Evolutionary conservation across 2,797 vertebrate species (phyloP).

Genomic region (Hydrolagus colliei): DNA sequence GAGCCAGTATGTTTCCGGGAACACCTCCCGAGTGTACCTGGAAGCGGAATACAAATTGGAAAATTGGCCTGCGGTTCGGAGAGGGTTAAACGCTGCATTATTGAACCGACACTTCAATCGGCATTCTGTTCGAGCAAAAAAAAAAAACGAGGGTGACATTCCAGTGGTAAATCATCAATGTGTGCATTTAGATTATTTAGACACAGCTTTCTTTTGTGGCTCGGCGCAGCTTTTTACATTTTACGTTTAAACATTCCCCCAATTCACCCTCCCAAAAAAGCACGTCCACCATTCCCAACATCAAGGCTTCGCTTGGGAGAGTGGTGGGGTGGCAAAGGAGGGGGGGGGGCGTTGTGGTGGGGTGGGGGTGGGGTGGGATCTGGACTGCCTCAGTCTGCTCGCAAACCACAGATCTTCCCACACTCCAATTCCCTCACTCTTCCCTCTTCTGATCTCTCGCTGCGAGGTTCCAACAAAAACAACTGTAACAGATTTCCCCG

Average conservation of each 20-base stretch:
- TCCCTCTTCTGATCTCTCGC: not conserved
- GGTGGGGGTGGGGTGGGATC: too few relatives aligned
- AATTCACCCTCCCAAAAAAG: not conserved
- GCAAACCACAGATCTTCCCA: slow-evolving; percentile 25
- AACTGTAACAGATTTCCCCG: not conserved
- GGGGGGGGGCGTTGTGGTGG: too few relatives aligned
- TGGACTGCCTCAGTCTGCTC: not conserved
- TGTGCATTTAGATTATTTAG: not conserved
- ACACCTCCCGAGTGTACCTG: not conserved
- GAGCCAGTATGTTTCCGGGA: not conserved
- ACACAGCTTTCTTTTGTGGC: not conserved
- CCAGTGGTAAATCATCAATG: not conserved
- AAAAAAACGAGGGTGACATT: not conserved
- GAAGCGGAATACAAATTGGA: not conserved
- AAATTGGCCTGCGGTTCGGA: not conserved
- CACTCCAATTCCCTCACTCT: not conserved
- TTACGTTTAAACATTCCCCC: not conserved
- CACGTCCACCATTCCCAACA: slow-evolving; percentile 3
- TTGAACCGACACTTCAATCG: slow-evolving; percentile 4
- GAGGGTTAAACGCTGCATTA: not conserved
- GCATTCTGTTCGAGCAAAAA: slow-evolving; percentile 1
- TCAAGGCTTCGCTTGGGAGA: not conserved
- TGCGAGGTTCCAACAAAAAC: not conserved
- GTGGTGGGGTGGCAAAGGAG: too few relatives aligned
- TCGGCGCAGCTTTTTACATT: not conserved